These are phyloP conservation scores for Phalanger gymnotis DNA, from an alignment of 2,797 vertebrate genomes.

Conservation along the genomic window DNA sequence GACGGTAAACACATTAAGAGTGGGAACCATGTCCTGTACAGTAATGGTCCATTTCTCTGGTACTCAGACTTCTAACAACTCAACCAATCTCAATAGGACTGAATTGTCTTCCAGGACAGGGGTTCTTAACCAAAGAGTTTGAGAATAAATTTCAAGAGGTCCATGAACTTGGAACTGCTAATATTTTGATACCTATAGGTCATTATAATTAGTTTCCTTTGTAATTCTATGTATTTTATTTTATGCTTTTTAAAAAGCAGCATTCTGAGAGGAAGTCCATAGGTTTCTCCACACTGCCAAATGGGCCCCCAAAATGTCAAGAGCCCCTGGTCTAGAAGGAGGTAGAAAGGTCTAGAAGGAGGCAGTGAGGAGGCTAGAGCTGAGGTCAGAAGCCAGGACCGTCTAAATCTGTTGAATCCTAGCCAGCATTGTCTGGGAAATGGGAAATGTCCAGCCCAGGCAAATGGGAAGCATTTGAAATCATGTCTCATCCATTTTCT, in stretches of 20 bases:
- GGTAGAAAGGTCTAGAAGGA: no score
- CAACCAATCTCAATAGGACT: neutral
- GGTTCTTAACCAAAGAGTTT: neutral
- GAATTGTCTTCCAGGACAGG: neutral
- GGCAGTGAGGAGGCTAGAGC: neutral
- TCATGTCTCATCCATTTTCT: neutral
- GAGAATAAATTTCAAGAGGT: neutral
- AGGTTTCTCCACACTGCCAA: neutral
- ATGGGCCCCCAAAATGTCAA: neutral
- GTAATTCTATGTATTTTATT: neutral
- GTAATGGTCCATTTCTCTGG: neutral
- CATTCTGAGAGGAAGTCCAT: neutral
- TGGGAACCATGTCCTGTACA: neutral
- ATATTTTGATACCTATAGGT: neutral
- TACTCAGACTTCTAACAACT: neutral
- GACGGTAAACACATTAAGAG: neutral
- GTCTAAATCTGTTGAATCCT: neutral
- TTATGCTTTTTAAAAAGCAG: neutral
- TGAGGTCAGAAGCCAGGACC: neutral
- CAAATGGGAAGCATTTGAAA: neutral
- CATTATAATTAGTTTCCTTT: neutral
- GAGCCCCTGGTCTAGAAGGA: neutral
- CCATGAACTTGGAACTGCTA: neutral
- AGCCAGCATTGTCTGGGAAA: neutral
- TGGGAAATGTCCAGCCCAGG: constrained; percentile 33